Evolutionary conservation across 2,797 vertebrate species (phyloP).

Genomic region (Ptychadena robeensis): DNA sequence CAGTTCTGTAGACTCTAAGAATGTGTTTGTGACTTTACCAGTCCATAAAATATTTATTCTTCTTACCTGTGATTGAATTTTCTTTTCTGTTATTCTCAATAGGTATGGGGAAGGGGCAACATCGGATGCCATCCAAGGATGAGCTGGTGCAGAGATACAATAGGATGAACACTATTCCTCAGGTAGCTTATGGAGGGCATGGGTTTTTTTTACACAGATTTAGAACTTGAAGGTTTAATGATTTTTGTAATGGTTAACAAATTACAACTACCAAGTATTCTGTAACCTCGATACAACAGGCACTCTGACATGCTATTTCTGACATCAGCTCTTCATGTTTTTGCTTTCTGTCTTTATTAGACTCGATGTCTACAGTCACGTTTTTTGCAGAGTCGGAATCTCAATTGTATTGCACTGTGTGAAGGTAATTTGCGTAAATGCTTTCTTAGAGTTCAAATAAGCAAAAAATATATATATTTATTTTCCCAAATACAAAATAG

Average conservation of each 20-base stretch:
- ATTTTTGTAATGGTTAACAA: too few species aligned
- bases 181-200: slow-evolving; percentile 75
- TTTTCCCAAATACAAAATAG: too few species aligned
- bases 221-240: too few species aligned
- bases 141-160: slow-evolving; percentile 97
- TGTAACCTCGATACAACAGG: too few species aligned
- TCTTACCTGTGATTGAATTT: background rate
- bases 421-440: slow-evolving; percentile 81
- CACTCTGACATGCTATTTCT: background rate
- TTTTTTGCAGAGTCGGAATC: slow-evolving; percentile 97
- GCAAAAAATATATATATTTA: too few species aligned
- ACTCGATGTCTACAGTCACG: slow-evolving; percentile 96
- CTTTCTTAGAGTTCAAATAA: background rate
- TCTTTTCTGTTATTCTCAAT: slow-evolving; percentile 60
- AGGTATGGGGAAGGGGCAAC: slow-evolving; percentile 99
- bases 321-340: background rate
- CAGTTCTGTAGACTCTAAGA: background rate
- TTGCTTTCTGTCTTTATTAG: slow-evolving; percentile 68
- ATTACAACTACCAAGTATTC: too few species aligned
- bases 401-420: slow-evolving; percentile 98
- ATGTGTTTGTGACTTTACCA: too few species aligned
- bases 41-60: background rate
- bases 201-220: too few species aligned
- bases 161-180: slow-evolving; percentile 97
- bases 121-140: slow-evolving; percentile 98